A percentile compares a stretch with the other conserved stretches of the same genome.
Conservation (phyloP, 2,113 vertebrate species). For the Nycticebus coucang region DNA sequence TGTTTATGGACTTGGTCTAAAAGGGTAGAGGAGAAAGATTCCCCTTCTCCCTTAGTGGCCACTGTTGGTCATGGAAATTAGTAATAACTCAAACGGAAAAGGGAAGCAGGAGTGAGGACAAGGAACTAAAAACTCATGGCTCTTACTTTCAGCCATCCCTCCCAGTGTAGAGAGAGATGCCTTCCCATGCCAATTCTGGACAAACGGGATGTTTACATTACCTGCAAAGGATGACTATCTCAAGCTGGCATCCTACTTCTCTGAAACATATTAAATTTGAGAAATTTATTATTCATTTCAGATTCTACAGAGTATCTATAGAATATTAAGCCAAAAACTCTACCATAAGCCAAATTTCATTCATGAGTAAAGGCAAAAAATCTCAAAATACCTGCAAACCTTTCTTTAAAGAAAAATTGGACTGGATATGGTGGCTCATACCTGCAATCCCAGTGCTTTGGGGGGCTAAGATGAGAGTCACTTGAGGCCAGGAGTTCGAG, state of each 20-base stretch:
- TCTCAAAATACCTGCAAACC: not conserved
- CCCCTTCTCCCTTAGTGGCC: not conserved
- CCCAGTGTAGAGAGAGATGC: no score
- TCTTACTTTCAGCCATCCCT: not conserved
- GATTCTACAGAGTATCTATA: not conserved
- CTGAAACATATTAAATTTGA: not conserved
- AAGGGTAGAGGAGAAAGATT: not conserved
- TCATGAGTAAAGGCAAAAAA: not conserved
- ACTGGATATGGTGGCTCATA: no score
- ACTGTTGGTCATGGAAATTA: not conserved
- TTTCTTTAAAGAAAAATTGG: constrained; percentile 17
- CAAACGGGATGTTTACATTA: not conserved
- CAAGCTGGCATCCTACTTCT: not conserved
- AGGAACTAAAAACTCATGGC: not conserved
- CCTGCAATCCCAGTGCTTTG: no score
- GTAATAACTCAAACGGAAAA: not conserved
- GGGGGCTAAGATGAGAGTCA: no score
- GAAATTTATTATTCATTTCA: not conserved
- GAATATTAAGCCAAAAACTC: not conserved
- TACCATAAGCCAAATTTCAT: not conserved
- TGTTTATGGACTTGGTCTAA: not conserved
- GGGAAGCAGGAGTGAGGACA: not conserved
- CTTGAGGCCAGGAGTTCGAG: no score
- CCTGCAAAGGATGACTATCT: not conserved
- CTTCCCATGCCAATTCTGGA: not conserved